Conservation (phyloP, 2,888 invertebrate species). For the Fragum sueziense region DNA sequence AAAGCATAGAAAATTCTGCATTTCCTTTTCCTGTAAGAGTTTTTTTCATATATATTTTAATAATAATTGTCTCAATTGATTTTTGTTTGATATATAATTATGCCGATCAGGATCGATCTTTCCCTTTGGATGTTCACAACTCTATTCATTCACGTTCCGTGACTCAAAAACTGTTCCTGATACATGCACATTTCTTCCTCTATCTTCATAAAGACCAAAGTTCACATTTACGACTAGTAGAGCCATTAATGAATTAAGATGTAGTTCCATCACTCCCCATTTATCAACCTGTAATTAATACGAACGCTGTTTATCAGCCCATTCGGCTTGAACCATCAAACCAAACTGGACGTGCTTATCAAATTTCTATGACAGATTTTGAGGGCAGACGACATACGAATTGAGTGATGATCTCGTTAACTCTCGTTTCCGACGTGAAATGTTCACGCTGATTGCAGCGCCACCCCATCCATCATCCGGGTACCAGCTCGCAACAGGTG, state of each 20-base stretch:
- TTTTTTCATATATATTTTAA: no score
- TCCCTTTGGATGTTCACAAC: no score
- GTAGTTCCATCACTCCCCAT: not conserved
- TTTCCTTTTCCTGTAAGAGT: no score
- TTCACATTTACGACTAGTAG: not conserved
- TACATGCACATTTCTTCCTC: no score
- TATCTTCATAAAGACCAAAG: no score
- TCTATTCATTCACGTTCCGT: no score
- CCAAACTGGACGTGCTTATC: constrained; percentile 10
- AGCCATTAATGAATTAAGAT: constrained; percentile 3
- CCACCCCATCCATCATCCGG: constrained; percentile 55
- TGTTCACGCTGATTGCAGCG: constrained; percentile 53
- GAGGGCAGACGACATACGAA: constrained; percentile 46
- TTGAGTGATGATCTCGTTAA: constrained; percentile 64
- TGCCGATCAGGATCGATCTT: no score
- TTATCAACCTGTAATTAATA: constrained; percentile 9
- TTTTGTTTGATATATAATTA: no score
- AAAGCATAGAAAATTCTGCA: no score
- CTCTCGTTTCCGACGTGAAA: constrained; percentile 59
- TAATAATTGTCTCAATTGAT: no score
- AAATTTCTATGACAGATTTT: constrained; percentile 26
- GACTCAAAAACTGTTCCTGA: no score
- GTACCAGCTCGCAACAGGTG: constrained; percentile 54
- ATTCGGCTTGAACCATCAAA: constrained; percentile 21
- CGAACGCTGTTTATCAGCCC: constrained; percentile 10